A percentile compares a stretch with the other conserved stretches of the same genome.
Conservation (phyloP, 2,113 vertebrate species). For the Pseudorhombus dupliciocellatus region DNA sequence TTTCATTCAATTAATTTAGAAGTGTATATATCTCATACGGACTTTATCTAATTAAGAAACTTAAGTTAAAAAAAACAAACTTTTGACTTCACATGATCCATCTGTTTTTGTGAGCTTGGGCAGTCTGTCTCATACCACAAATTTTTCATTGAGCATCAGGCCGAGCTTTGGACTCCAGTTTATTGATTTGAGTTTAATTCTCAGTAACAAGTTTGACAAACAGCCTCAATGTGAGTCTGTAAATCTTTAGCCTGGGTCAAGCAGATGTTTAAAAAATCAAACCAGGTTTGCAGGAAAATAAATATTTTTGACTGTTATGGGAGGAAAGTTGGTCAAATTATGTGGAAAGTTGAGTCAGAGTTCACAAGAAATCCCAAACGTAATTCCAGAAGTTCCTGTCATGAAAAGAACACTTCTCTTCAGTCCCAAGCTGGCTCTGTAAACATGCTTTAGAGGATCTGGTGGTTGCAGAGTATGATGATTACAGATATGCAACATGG, state of each 20-base stretch:
- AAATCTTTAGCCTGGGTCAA: neutral
- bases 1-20: neutral
- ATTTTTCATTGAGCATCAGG: neutral
- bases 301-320: neutral
- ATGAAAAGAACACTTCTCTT: neutral
- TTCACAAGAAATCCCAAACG: neutral
- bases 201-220: too few relatives aligned
- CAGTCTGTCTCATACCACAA: neutral
- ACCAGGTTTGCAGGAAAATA: too few relatives aligned
- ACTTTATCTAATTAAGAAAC: too few relatives aligned
- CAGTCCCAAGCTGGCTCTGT: neutral
- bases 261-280: neutral
- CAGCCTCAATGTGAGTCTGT: neutral
- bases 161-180: neutral
- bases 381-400: neutral
- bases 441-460: neutral
- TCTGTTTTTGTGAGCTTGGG: neutral
- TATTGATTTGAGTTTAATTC: neutral
- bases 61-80: too few relatives aligned
- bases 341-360: neutral
- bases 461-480: neutral
- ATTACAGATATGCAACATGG: neutral
- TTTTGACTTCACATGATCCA: too few relatives aligned
- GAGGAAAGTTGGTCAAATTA: rapidly evolving
- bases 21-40: neutral